A percentile compares a stretch with the other conserved stretches of the same genome.
Evolutionary conservation across 2,113 vertebrate species (phyloP).

Genomic region (Nasalis larvatus): DNA sequence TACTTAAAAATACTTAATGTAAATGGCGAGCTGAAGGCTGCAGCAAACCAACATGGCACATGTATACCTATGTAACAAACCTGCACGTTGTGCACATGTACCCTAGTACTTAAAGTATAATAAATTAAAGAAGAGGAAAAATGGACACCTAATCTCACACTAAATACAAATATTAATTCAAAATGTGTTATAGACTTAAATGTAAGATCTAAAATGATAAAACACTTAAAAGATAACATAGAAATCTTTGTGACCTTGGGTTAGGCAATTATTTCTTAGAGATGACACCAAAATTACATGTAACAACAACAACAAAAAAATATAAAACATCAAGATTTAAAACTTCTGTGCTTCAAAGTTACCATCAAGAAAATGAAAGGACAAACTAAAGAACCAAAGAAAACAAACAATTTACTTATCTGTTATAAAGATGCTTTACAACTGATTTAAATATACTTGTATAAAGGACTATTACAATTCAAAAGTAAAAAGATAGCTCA

Average conservation of each 20-base stretch:
- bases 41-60: no score
- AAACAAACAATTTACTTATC: neutral
- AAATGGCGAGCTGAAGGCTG: no score
- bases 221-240: neutral
- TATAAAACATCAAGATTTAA: neutral
- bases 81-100: no score
- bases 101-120: no score
- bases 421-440: neutral
- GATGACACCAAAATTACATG: neutral
- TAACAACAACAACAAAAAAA: neutral
- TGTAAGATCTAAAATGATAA: neutral
- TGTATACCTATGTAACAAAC: no score
- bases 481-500: neutral
- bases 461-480: neutral
- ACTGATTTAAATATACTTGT: neutral
- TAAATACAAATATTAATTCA: neutral
- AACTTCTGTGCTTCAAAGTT: neutral
- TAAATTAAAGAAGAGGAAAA: neutral
- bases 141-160: neutral
- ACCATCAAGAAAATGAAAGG: neutral
- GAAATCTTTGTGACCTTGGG: neutral
- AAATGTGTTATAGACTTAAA: neutral
- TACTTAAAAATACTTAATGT: no score
- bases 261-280: neutral
- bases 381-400: neutral